Conservation (phyloP, 2,888 invertebrate genomes). For the Spilosoma lubricipeda region DNA sequence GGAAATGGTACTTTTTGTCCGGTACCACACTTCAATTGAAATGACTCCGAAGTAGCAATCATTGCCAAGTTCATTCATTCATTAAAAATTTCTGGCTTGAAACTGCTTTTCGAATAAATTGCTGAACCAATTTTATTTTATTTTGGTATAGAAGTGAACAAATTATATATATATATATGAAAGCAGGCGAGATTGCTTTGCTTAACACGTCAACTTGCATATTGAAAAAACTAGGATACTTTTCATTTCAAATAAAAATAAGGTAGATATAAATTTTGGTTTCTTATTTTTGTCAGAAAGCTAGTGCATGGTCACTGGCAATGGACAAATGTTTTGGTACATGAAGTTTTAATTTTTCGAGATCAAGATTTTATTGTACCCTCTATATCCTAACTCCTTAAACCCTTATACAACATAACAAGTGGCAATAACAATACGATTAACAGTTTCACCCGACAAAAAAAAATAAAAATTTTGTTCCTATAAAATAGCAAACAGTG, state of each 20-base stretch:
- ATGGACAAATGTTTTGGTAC: not conserved
- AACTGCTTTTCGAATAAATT: not conserved
- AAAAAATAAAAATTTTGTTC: no score
- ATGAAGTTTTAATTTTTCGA: not conserved
- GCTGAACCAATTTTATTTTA: not conserved
- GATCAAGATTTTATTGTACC: not conserved
- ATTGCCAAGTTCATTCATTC: not conserved
- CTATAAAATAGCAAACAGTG: no score
- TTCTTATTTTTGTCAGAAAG: not conserved
- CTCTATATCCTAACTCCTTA: not conserved
- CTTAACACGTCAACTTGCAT: not conserved
- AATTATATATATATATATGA: not conserved
- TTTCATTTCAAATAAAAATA: not conserved
- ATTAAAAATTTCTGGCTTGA: not conserved
- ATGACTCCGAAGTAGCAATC: not conserved
- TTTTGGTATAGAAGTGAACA: not conserved
- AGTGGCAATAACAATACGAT: not conserved
- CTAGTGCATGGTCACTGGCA: no score
- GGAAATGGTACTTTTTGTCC: not conserved
- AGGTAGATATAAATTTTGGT: not conserved
- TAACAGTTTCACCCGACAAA: not conserved
- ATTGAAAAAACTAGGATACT: no score
- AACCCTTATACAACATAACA: no score
- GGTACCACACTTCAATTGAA: not conserved
- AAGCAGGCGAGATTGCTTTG: not conserved